Evolutionary conservation across 92 coral and sea anemone species (phyloP).

Genomic region (Actinostola sp.): DNA sequence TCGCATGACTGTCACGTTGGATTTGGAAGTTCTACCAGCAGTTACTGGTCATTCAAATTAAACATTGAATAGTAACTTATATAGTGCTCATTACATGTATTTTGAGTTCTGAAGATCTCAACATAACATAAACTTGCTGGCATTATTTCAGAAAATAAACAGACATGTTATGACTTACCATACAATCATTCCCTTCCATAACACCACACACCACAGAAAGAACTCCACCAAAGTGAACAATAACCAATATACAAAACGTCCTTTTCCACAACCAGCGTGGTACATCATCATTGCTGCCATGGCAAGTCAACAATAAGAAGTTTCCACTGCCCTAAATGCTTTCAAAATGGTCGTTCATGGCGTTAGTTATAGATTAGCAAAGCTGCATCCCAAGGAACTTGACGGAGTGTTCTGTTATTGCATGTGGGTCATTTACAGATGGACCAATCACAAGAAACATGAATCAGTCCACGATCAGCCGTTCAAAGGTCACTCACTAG

Average conservation of each 20-base stretch:
- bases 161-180: slow-evolving; percentile 4
- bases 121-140: too few species aligned
- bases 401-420: not conserved
- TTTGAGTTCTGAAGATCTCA: too few species aligned
- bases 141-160: not conserved
- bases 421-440: not conserved
- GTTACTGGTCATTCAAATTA: too few species aligned
- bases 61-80: too few species aligned
- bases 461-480: not conserved
- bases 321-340: too few species aligned
- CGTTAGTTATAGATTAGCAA: not conserved
- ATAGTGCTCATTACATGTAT: too few species aligned
- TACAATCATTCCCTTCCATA: slow-evolving; percentile 12
- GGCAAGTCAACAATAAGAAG: not conserved
- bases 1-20: too few species aligned
- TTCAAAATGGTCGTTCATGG: too few species aligned
- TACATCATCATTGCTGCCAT: not conserved
- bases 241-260: not conserved
- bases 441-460: slow-evolving; percentile 13
- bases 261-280: slow-evolving; percentile 5
- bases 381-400: not conserved
- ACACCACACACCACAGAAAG: slow-evolving; percentile 4
- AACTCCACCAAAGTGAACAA: slow-evolving; percentile 10
- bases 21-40: too few species aligned
- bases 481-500: slow-evolving; percentile 24